Conservation (phyloP, 2,888 invertebrate species). For the Dysmachus trigonus region DNA sequence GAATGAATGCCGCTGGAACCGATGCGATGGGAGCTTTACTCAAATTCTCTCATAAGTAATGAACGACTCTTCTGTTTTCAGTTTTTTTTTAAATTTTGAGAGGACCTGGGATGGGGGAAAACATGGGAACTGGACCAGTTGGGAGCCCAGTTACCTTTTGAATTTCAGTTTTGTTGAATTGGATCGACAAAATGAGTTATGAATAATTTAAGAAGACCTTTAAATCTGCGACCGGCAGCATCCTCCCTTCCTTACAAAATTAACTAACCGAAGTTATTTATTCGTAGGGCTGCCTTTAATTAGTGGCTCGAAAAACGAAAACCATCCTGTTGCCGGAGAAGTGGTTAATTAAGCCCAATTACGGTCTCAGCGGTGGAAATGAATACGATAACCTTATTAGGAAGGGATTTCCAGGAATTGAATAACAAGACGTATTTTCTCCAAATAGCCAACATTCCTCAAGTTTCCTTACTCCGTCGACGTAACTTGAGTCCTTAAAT, state of each 20-base stretch:
- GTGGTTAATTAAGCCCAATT: slow-evolving; percentile 23
- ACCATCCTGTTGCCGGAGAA: neutral
- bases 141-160: neutral
- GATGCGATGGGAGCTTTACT: neutral
- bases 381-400: slow-evolving; percentile 15
- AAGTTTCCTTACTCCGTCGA: neutral
- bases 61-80: neutral
- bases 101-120: neutral
- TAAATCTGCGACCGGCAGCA: neutral
- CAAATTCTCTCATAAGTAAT: neutral
- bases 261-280: neutral
- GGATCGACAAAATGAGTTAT: neutral
- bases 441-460: neutral
- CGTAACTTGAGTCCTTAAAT: slow-evolving; percentile 7
- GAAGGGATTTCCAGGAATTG: neutral
- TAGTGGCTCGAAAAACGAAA: neutral
- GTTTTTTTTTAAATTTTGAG: neutral
- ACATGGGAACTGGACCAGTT: neutral
- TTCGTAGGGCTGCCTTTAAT: neutral
- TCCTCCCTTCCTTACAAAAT: neutral
- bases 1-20: neutral
- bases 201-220: neutral
- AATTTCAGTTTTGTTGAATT: neutral
- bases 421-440: neutral
- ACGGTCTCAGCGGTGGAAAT: neutral